Percentiles rank a stretch among this genome's conserved stretches.
phyloP scores from a whole-genome alignment of 2,113 vertebrate species.

The Furnarius figulus region DNA sequence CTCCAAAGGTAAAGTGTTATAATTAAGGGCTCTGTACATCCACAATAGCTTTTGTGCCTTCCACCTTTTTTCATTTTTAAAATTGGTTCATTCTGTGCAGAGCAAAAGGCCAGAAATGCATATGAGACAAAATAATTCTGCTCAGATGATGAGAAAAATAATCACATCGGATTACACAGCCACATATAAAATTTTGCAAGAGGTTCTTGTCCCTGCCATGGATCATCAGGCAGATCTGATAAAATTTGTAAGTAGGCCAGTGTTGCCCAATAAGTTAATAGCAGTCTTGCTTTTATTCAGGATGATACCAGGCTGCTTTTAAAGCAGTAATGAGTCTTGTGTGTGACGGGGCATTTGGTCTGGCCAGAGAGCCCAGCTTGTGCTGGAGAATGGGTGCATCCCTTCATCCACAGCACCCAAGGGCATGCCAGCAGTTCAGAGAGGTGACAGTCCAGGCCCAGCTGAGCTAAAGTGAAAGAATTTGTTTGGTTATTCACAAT shows the following conservation, averaged over 20 bases:
- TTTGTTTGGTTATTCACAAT: neutral
- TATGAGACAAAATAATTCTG: conserved; percentile 10
- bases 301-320: neutral
- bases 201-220: neutral
- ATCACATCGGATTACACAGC: neutral
- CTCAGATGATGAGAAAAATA: conserved; percentile 35
- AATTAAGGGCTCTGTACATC: conserved; percentile 25
- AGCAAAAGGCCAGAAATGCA: neutral
- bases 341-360: neutral
- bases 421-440: neutral
- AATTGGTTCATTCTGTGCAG: conserved; percentile 8
- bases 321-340: neutral
- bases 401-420: neutral
- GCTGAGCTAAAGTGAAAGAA: neutral
- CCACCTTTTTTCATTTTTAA: neutral
- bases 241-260: neutral
- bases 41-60: conserved; percentile 44
- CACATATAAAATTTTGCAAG: conserved; percentile 39
- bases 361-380: fast-evolving
- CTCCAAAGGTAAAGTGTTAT: conserved; percentile 42
- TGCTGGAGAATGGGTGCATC: neutral
- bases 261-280: neutral
- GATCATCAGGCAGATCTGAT: conserved; percentile 38
- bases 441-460: neutral
- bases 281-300: neutral